These are phyloP conservation scores for Goniozus legneri DNA, from an alignment of 1,140 invertebrate genomes.

Conservation along the genomic window DNA sequence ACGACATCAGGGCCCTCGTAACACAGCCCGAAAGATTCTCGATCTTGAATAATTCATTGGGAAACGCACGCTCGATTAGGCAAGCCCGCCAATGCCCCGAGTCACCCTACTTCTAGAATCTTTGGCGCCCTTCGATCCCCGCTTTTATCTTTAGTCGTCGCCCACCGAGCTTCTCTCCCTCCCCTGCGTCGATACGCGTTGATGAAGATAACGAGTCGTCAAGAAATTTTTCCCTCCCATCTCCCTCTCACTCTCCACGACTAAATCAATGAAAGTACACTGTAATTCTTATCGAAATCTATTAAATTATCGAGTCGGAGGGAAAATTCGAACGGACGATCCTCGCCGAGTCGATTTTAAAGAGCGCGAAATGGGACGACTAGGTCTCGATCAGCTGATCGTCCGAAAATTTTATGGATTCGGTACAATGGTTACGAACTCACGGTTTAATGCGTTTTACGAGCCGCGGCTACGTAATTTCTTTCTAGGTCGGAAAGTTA, in stretches of 20 bases:
- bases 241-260: not conserved
- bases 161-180: too few relatives aligned
- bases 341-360: too few relatives aligned
- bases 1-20: too few relatives aligned
- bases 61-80: conserved; percentile 32
- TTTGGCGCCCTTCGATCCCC: conserved; percentile 11
- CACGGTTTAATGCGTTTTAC: not conserved
- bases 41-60: conserved; percentile 36
- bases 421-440: not conserved
- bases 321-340: too few relatives aligned
- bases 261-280: not conserved
- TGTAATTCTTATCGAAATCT: too few relatives aligned
- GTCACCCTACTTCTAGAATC: conserved; percentile 6
- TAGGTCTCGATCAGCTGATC: too few relatives aligned
- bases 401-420: too few relatives aligned
- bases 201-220: not conserved
- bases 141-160: too few relatives aligned
- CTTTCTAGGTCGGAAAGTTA: conserved; percentile 17
- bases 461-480: too few relatives aligned
- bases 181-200: too few relatives aligned
- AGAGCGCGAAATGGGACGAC: too few relatives aligned
- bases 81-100: conserved; percentile 14
- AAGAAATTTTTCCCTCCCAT: not conserved
- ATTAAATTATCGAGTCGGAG: not conserved
- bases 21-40: conserved; percentile 16